Conservation (phyloP, 2,113 vertebrate species). For the Corythoichthys haematopterus region DNA sequence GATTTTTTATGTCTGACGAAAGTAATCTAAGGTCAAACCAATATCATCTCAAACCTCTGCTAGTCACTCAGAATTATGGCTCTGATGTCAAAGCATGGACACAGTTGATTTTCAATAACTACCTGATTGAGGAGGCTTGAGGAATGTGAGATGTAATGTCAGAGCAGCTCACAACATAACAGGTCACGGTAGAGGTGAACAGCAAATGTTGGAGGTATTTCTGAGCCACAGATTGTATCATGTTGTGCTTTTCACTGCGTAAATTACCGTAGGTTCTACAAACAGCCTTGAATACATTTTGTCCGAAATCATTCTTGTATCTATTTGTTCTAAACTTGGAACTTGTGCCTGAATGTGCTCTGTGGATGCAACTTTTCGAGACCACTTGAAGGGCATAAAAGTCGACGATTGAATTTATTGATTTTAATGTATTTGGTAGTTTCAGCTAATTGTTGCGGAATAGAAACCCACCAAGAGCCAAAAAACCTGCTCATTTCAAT, state of each 20-base stretch:
- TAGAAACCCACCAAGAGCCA: constrained; percentile 8
- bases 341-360: constrained; percentile 22
- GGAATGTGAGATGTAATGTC: background rate
- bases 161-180: background rate
- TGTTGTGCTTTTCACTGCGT: background rate
- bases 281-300: constrained; percentile 34
- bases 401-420: too few species aligned
- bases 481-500: background rate
- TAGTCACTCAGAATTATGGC: too few species aligned
- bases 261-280: background rate
- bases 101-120: background rate
- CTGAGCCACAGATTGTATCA: background rate
- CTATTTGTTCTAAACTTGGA: constrained; percentile 9
- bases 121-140: background rate
- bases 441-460: constrained; percentile 31
- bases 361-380: constrained; percentile 6
- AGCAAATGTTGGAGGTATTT: background rate
- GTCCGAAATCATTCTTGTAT: constrained; percentile 15
- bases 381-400: constrained; percentile 19
- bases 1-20: background rate
- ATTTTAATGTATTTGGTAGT: constrained; percentile 12
- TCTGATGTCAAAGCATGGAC: background rate
- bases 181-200: background rate
- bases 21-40: background rate
- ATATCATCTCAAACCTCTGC: background rate